Conservation (phyloP, 2,797 vertebrate genomes). For the Mormyrus proboscirostris region DNA sequence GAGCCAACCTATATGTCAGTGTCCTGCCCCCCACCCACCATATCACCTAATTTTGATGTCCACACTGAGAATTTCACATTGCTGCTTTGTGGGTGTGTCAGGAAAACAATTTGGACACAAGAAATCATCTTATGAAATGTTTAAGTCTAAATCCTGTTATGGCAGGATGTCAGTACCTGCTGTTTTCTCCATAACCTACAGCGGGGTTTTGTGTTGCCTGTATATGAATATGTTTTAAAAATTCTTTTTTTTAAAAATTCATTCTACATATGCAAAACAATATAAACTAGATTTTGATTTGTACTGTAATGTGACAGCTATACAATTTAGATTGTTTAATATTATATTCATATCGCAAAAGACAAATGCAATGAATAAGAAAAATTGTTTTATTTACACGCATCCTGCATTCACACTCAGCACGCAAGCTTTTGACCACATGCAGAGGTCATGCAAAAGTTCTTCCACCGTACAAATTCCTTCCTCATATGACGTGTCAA, state of each 20-base stretch:
- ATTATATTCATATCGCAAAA: no score
- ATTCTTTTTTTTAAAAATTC: not conserved
- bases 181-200: not conserved
- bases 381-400: no score
- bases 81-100: constrained; percentile 4
- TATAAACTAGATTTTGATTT: not conserved
- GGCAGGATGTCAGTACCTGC: no score
- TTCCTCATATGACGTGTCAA: no score
- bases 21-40: not conserved
- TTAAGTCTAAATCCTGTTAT: not conserved
- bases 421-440: no score
- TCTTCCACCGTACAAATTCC: no score
- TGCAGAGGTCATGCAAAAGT: no score
- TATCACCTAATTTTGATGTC: not conserved
- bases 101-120: constrained; percentile 11
- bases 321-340: no score
- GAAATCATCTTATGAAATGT: constrained; percentile 15
- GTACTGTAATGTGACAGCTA: no score
- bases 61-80: not conserved
- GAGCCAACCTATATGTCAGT: not conserved
- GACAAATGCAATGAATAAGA: no score
- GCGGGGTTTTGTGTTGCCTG: not conserved
- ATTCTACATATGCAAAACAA: no score
- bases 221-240: not conserved
- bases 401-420: no score